A percentile compares a stretch with the other conserved stretches of the same genome.
These are phyloP conservation scores for Muscidifurax raptorellus DNA, from an alignment of 1,140 invertebrate species.

Conservation along the genomic window DNA sequence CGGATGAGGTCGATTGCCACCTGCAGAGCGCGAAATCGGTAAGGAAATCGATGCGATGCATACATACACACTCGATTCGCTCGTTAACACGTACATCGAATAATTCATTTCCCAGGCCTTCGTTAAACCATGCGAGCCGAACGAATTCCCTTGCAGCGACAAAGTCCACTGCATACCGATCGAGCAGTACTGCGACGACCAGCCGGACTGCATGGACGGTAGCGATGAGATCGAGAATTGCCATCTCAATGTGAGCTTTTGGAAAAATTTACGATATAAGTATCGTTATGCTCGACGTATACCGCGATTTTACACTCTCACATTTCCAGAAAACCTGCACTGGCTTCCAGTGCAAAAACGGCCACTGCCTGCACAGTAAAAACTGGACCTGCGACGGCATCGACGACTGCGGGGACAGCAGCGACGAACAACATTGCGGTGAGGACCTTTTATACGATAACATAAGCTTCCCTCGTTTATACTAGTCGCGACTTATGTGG, in stretches of 20 bases:
- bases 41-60: conserved; percentile 17
- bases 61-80: too few species aligned
- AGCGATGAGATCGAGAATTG: conserved; percentile 83
- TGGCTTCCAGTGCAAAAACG: conserved; percentile 77
- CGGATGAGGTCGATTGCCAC: conserved; percentile 69
- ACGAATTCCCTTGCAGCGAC: conserved; percentile 75
- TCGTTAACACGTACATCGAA: too few species aligned
- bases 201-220: conserved; percentile 83
- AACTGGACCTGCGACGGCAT: conserved; percentile 81
- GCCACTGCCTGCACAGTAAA: conserved; percentile 77
- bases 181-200: conserved; percentile 86
- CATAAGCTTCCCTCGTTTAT: not conserved
- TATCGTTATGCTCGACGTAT: not conserved
- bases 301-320: not conserved
- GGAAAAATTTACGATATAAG: conserved; percentile 17
- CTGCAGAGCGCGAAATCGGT: conserved; percentile 61
- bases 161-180: conserved; percentile 83
- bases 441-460: conserved; percentile 52
- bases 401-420: conserved; percentile 80
- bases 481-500: too few species aligned
- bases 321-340: conserved; percentile 55
- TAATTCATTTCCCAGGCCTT: conserved; percentile 63
- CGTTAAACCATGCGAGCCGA: not conserved
- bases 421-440: conserved; percentile 83
- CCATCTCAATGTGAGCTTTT: conserved; percentile 26